These are phyloP conservation scores for Parelbella ahira DNA, from an alignment of 2,888 invertebrate species.

Conservation along the genomic window DNA sequence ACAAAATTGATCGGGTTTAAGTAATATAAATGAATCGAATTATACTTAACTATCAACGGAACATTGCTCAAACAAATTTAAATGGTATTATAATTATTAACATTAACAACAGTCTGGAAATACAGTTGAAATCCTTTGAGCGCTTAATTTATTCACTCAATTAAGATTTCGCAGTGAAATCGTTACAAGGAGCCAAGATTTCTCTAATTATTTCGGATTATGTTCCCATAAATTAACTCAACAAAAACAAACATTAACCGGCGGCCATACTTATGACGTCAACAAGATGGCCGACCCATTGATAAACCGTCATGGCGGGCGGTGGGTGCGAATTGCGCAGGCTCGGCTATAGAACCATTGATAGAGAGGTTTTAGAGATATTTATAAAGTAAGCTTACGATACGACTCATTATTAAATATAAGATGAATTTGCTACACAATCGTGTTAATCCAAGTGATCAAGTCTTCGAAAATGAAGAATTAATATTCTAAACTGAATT, in stretches of 20 bases:
- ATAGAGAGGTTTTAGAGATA: constrained; percentile 44
- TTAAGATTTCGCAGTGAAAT: constrained; percentile 1
- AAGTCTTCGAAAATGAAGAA: too few species aligned
- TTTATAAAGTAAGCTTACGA: constrained; percentile 39
- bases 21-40: too few species aligned
- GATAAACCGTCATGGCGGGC: constrained; percentile 58
- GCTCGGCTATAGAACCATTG: constrained; percentile 63
- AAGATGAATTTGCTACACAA: neutral
- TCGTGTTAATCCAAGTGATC: neutral
- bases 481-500: too few species aligned
- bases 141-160: neutral
- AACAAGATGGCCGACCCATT: constrained; percentile 70
- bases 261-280: constrained; percentile 66
- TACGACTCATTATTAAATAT: too few species aligned
- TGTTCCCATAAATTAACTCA: constrained; percentile 28
- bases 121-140: neutral
- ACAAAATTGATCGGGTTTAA: too few species aligned
- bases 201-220: constrained; percentile 16
- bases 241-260: constrained; percentile 64
- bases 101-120: too few species aligned
- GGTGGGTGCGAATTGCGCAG: constrained; percentile 45
- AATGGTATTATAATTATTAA: too few species aligned
- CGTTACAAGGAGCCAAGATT: constrained; percentile 8
- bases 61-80: too few species aligned
- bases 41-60: too few species aligned